phyloP scores from a whole-genome alignment of 2,113 vertebrate genomes.

The Cercocebus atys region DNA sequence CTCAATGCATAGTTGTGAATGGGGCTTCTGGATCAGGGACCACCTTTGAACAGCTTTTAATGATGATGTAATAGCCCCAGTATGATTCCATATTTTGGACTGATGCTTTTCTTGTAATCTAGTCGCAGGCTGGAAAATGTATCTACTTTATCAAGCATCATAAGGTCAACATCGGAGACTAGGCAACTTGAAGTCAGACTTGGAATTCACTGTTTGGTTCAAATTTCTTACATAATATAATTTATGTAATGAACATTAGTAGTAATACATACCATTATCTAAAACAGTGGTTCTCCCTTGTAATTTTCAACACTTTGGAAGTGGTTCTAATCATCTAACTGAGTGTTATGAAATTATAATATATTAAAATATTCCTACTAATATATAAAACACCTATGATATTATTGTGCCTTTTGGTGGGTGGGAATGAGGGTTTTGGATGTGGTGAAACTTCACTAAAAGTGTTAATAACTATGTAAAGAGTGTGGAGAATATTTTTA shows the following conservation, averaged over 20 bases:
- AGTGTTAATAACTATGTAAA: background rate
- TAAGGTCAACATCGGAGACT: background rate
- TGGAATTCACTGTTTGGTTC: background rate
- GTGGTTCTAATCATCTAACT: background rate
- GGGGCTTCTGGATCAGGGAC: background rate
- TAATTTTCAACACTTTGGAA: background rate
- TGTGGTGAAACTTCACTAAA: background rate
- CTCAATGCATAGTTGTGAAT: background rate
- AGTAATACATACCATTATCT: background rate
- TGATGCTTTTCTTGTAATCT: background rate
- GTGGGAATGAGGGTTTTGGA: background rate
- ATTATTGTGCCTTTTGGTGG: background rate
- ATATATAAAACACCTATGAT: background rate
- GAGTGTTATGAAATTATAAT: background rate
- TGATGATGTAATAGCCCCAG: background rate
- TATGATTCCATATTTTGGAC: background rate
- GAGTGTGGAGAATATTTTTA: background rate
- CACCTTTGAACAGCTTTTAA: background rate
- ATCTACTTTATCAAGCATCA: background rate
- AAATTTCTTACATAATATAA: slow-evolving; percentile 5
- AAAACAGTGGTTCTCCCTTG: background rate
- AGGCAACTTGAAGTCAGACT: background rate
- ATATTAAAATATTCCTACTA: background rate
- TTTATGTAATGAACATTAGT: background rate
- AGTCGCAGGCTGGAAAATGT: background rate